Percentiles rank a stretch among this genome's conserved stretches.
Evolutionary conservation across 1,140 invertebrate genomes (phyloP).

Genomic region (Drosophila repletoides): DNA sequence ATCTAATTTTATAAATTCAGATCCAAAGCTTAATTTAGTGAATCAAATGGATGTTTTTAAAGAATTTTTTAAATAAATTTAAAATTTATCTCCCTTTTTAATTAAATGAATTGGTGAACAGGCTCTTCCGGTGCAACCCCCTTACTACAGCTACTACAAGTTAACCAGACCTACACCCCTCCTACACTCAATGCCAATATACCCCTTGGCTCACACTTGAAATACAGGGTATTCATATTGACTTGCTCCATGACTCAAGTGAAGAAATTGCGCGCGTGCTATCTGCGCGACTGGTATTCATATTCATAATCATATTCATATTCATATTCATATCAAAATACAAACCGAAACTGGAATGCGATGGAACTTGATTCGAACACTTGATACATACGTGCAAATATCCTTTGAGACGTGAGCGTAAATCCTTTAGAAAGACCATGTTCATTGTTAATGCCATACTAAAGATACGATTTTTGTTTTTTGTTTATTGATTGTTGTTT

Average conservation of each 20-base stretch:
- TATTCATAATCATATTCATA: slow-evolving; percentile 14
- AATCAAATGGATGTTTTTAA: too few species aligned
- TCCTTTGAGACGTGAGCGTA: slow-evolving; percentile 79
- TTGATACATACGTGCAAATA: slow-evolving; percentile 78
- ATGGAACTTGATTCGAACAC: not conserved
- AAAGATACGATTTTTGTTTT: not conserved
- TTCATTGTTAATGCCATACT: slow-evolving; percentile 79
- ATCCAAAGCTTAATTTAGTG: too few species aligned
- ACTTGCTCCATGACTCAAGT: slow-evolving; percentile 24
- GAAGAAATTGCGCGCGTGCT: slow-evolving; percentile 35
- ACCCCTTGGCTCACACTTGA: not conserved
- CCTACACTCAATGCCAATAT: not conserved
- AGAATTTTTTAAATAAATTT: too few species aligned
- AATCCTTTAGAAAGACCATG: slow-evolving; percentile 81
- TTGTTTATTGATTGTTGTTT: slow-evolving; percentile 12
- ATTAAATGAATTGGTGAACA: too few species aligned
- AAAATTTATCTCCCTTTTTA: too few species aligned
- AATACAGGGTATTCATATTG: slow-evolving; percentile 11
- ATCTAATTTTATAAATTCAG: too few species aligned
- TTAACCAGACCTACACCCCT: too few species aligned
- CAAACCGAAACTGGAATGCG: slow-evolving; percentile 16
- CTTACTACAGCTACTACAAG: too few species aligned
- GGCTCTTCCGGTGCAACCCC: too few species aligned
- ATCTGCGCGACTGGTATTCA: slow-evolving; percentile 19
- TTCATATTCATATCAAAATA: slow-evolving; percentile 5